Evolutionary conservation across 2,888 invertebrate genomes (phyloP), one percentile per base, ranked within the genome.

Genomic region (Macroteleia sp.): DNA sequence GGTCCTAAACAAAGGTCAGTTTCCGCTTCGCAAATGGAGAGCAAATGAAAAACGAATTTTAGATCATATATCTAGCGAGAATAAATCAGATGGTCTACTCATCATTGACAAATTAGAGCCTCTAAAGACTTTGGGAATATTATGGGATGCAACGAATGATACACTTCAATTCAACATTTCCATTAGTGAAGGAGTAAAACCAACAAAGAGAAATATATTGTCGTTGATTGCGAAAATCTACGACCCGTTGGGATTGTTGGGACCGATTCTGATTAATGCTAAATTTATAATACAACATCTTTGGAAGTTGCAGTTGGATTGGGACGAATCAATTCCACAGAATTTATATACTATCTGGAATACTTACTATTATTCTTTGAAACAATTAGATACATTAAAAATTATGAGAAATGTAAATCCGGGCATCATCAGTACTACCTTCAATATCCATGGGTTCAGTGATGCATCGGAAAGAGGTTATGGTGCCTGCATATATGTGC

Each of bases 381-480:
- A 28, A 10, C 16, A 76, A 14, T 16, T 77, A 14, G 56, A 54
- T 44, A 44, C 57, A 2, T 19, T 78, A 10, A 48, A 20, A 14
- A 73, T 78, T 5, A 5, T 20, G 0, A 52, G 77, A 34, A 76
- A 73, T 17, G 41, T 70, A 0, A 39, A 54, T 14, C n/a, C 36
- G 1, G 32, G 44, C 19, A 62, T 64, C 30, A 6, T 50, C 2
- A 8, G 10, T 6, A 10, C 2, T 1, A 25, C 3, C 3, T 9
- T 66, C 12, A 8, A 46, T 12, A 19, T 83, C 6, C 78, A 81
- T 16, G 83, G 81, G 0, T 86, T 85, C 20, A 52, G 77, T 10
- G 83, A 84, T 46, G 81, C 83, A 4, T 81, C 76, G 1, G 80
- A 82, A 20, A 77, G 52, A 5, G 83, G 79, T 0, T 85, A 81